Percentiles rank a stretch among this genome's conserved stretches.
phyloP scores from a whole-genome alignment of 2,888 invertebrate species.

The Stenodera caucasica region DNA sequence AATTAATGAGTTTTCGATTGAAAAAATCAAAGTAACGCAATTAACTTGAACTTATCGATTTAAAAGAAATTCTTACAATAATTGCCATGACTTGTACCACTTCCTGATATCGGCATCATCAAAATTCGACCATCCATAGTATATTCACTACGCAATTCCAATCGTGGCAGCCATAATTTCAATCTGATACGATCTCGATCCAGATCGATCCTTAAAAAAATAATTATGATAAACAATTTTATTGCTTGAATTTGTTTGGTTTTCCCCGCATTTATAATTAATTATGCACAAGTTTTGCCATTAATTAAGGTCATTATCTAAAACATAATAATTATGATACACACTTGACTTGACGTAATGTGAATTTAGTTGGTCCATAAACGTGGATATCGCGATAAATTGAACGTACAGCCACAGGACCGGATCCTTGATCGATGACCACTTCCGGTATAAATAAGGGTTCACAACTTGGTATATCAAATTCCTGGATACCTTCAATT shows the following conservation, averaged over 20 bases:
- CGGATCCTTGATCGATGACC: constrained; percentile 64
- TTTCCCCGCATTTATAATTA: neutral
- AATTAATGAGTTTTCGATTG: neutral
- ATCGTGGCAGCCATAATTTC: constrained; percentile 65
- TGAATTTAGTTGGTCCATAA: constrained; percentile 64
- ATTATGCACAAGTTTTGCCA: neutral
- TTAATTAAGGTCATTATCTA: no score
- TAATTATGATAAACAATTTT: no score
- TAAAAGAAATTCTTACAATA: constrained; percentile 62
- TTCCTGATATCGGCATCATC: constrained; percentile 73
- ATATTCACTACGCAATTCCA: constrained; percentile 68
- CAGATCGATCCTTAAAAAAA: constrained; percentile 59
- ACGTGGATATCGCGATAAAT: constrained; percentile 64
- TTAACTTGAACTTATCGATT: no score
- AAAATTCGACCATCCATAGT: constrained; percentile 69
- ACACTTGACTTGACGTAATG: constrained; percentile 64
- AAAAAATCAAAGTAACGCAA: no score
- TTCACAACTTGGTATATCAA: constrained; percentile 67
- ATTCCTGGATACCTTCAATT: constrained; percentile 63
- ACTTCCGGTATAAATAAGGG: constrained; percentile 65
- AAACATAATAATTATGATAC: constrained; percentile 39
- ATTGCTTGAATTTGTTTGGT: neutral
- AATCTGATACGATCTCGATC: constrained; percentile 62
- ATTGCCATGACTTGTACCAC: constrained; percentile 68
- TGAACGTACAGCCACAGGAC: constrained; percentile 64